These are phyloP conservation scores for Loris lydekkerianus DNA, from an alignment of 2,797 vertebrate species.

Conservation along the genomic window DNA sequence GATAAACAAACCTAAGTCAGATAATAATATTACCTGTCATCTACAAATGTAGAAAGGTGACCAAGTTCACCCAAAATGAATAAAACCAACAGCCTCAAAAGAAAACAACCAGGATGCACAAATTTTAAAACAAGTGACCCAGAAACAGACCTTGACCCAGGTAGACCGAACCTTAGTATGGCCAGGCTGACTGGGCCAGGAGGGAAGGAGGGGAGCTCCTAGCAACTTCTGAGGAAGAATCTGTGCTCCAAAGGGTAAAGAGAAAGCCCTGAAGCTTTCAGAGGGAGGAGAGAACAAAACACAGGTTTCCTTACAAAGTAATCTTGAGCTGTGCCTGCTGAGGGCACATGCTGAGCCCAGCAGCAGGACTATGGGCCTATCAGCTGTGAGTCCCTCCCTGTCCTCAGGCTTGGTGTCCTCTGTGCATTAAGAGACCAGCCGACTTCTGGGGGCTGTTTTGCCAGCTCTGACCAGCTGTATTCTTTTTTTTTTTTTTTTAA, in stretches of 20 bases:
- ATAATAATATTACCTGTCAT: neutral
- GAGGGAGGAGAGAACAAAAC: neutral
- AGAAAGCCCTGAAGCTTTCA: neutral
- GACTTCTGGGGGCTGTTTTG: neutral
- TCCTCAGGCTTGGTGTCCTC: neutral
- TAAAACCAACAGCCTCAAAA: constrained; percentile 5
- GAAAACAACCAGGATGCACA: neutral
- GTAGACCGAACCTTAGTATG: neutral
- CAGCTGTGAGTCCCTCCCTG: neutral
- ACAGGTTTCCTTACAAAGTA: neutral
- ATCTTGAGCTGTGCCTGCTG: neutral
- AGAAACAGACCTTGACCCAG: neutral
- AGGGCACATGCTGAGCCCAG: neutral
- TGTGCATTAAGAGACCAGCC: neutral
- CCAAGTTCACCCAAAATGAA: constrained; percentile 13
- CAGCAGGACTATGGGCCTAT: neutral
- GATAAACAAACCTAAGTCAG: neutral
- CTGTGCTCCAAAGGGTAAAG: neutral
- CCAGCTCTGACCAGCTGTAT: neutral
- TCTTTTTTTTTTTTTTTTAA: neutral
- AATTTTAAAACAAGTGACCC: neutral
- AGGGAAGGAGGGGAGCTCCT: neutral
- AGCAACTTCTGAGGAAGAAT: constrained; percentile 22
- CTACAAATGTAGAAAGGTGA: neutral
- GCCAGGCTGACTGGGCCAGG: neutral